phyloP scores from a whole-genome alignment of 2,113 vertebrate species.

The Stigmatopora nigra region DNA sequence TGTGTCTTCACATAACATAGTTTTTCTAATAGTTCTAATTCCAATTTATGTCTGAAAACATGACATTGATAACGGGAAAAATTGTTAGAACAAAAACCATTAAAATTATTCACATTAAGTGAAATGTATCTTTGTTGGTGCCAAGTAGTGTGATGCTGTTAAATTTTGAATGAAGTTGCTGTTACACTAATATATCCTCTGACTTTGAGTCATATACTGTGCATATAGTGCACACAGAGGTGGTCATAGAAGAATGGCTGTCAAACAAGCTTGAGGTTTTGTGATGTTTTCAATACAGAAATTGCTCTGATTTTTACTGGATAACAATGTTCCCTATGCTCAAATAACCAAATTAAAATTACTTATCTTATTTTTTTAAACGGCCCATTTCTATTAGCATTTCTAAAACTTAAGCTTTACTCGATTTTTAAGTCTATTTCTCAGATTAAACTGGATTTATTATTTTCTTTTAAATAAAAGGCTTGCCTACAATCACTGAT shows the following conservation, averaged over 20 bases:
- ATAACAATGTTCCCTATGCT: not conserved
- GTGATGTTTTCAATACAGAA: not conserved
- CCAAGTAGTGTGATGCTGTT: not conserved
- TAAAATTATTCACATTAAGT: too few relatives aligned
- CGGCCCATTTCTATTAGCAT: not conserved
- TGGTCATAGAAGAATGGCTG: not conserved
- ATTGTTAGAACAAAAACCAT: not conserved
- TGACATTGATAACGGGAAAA: not conserved
- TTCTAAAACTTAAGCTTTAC: not conserved
- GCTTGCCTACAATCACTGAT: not conserved
- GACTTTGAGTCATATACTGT: not conserved
- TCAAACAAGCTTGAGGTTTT: not conserved
- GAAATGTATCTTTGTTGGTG: too few relatives aligned
- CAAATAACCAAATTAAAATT: too few relatives aligned
- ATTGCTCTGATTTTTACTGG: not conserved
- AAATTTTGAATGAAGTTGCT: not conserved
- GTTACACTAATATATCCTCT: not conserved
- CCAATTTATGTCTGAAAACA: too few relatives aligned
- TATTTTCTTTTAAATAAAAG: not conserved
- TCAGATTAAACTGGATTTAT: not conserved
- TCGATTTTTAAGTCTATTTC: not conserved
- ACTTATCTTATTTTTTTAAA: not conserved
- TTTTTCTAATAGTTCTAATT: too few relatives aligned
- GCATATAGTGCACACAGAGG: not conserved
- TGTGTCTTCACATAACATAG: too few relatives aligned